Evolutionary conservation across 2,888 invertebrate species (phyloP), one percentile per base, ranked within the genome.

Genomic region (Lydus trimaculatus): DNA sequence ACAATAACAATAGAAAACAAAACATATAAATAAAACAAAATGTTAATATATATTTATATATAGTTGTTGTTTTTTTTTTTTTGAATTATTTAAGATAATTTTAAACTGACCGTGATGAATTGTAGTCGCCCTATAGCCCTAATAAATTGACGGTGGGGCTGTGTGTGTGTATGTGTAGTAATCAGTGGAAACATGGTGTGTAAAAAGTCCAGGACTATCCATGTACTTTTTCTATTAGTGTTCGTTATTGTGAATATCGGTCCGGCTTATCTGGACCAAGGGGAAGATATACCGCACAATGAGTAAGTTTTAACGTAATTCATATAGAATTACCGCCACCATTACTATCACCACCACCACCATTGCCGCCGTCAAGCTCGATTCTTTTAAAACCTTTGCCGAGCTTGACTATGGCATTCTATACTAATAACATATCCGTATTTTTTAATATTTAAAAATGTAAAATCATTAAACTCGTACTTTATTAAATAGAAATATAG

Each of bases 231-330:
- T 66, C 63, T 79, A 68, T 69, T 81, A 61, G 70, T 81, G 33
- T 66, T 71, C 59, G 43, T 81, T 63, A 73, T 83, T 63, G 67
- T 85, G 58, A 77, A 85, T 73, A 82, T 89, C 78, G 88, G 85
- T 74, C 84, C 86, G 62, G 85, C 84, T 73, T 86, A 87, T 78
- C 84, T 90, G 79, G 94, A 94, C 87, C 94, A 94, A 86, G 93
- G 94, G 82, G 94, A 95, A 88, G 94, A 94, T 85, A 95, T 95
- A 83, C 95, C 94, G 70, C 94, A 94, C 86, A 93, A 94, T 87
- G 94, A 94, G 95, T 95, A 89, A 94, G 94, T 89, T 67, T 60
- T 56, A 61, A 63, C 31, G 39, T 65, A 62, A 33, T 61, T 39
- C 58, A 70, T 66, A 63, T 61, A 62, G 61, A 48, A 70, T 66